These are phyloP conservation scores for Mobula birostris DNA, from an alignment of 2,113 vertebrate genomes.

Conservation along the genomic window DNA sequence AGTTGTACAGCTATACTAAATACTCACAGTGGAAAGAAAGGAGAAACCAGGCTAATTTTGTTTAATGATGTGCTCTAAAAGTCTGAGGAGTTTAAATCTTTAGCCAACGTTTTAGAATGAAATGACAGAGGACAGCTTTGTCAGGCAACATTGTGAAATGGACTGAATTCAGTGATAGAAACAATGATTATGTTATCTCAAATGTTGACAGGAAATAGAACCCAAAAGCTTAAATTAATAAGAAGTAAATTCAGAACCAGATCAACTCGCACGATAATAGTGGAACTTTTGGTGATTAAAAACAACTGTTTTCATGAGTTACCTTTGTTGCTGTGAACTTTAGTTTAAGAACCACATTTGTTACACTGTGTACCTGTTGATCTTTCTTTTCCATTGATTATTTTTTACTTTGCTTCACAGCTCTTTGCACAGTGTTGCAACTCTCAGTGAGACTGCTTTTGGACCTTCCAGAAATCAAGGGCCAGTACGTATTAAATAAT, in stretches of 20 bases:
- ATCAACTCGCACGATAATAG: background rate
- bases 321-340: background rate
- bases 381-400: background rate
- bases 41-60: background rate
- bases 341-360: background rate
- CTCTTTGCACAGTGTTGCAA: constrained; percentile 70
- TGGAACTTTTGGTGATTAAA: background rate
- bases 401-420: constrained; percentile 44
- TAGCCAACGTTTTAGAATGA: background rate
- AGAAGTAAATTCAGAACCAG: background rate
- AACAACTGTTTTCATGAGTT: background rate
- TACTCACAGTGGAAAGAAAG: background rate
- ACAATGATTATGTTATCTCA: background rate
- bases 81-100: background rate
- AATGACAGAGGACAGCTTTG: background rate
- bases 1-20: background rate
- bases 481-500: constrained; percentile 72
- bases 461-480: constrained; percentile 78
- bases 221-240: background rate
- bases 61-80: background rate
- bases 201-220: background rate
- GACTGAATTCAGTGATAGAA: background rate
- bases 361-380: background rate
- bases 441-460: constrained; percentile 83
- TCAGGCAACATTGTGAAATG: background rate